These are phyloP conservation scores for Eremophila alpestris DNA, from an alignment of 2,797 vertebrate genomes.

Conservation along the genomic window DNA sequence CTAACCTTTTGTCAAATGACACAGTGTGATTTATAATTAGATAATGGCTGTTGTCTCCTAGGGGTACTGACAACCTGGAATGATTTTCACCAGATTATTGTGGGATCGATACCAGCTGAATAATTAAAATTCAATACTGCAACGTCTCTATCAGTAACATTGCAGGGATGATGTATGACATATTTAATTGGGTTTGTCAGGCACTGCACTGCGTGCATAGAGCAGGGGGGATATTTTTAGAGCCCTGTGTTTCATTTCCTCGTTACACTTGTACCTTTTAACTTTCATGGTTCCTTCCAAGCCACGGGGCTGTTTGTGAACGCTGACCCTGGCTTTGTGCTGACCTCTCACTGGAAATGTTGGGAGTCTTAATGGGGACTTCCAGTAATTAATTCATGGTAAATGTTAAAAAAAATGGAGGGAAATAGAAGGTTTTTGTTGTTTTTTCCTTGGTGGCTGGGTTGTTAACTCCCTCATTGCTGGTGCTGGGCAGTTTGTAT, in stretches of 20 bases:
- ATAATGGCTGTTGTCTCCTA: constrained; percentile 76
- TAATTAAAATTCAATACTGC: constrained; percentile 84
- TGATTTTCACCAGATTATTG: constrained; percentile 79
- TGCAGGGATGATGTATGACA: constrained; percentile 79
- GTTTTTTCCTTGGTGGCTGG: neutral
- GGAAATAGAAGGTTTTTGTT: neutral
- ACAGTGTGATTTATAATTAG: constrained; percentile 79
- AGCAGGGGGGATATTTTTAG: constrained; percentile 78
- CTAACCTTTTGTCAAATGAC: constrained; percentile 74
- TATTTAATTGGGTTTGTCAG: constrained; percentile 82
- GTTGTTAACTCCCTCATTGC: neutral
- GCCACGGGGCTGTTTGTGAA: constrained; percentile 21
- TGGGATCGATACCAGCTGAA: constrained; percentile 80
- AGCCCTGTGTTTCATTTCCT: constrained; percentile 74
- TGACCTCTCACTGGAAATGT: constrained; percentile 53
- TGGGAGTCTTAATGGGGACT: constrained; percentile 35
- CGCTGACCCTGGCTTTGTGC: constrained; percentile 55
- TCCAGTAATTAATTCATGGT: constrained; percentile 25
- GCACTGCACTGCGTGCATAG: constrained; percentile 59
- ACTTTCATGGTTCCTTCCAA: constrained; percentile 50
- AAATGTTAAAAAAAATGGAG: constrained; percentile 5
- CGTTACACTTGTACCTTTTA: constrained; percentile 62
- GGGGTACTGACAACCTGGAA: constrained; percentile 72
- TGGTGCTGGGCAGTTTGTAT: neutral
- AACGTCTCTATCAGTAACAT: constrained; percentile 78